These are phyloP conservation scores for Pollenia griseotomentosa DNA, from an alignment of 2,888 invertebrate genomes.

Conservation along the genomic window DNA sequence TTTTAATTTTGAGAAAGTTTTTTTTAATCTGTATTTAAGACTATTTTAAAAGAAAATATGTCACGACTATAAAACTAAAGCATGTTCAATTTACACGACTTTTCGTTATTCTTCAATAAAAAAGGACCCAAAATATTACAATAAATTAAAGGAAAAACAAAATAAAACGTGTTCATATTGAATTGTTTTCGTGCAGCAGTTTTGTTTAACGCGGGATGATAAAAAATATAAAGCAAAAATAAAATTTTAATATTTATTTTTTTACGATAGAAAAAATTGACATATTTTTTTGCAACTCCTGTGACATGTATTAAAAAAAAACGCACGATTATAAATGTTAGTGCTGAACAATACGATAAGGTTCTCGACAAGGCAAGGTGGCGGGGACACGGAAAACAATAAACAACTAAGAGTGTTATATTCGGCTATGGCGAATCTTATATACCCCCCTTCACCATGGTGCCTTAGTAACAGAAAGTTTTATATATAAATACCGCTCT, in stretches of 20 bases:
- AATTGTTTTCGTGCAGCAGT: constrained; percentile 59
- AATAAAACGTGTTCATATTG: constrained; percentile 38
- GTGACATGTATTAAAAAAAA: background rate
- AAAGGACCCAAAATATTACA: constrained; percentile 36
- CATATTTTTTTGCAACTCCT: background rate
- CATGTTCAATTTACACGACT: constrained; percentile 51
- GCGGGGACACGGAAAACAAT: no score
- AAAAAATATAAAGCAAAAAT: constrained; percentile 10
- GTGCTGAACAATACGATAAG: no score
- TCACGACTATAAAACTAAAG: constrained; percentile 49
- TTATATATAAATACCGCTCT: no score
- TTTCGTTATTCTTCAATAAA: constrained; percentile 34
- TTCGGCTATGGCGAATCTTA: no score
- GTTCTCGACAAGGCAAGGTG: no score
- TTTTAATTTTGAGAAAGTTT: background rate
- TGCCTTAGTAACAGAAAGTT: no score
- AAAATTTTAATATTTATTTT: background rate
- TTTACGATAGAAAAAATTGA: constrained; percentile 1
- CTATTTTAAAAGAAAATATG: constrained; percentile 26
- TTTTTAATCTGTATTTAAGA: constrained; percentile 21
- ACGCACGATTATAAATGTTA: no score
- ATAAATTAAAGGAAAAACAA: constrained; percentile 28
- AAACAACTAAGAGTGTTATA: no score
- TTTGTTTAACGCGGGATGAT: constrained; percentile 18
- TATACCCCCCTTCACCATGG: no score